phyloP scores from a whole-genome alignment of 2,113 vertebrate species.

The Rhegmatorhina hoffmannsi region DNA sequence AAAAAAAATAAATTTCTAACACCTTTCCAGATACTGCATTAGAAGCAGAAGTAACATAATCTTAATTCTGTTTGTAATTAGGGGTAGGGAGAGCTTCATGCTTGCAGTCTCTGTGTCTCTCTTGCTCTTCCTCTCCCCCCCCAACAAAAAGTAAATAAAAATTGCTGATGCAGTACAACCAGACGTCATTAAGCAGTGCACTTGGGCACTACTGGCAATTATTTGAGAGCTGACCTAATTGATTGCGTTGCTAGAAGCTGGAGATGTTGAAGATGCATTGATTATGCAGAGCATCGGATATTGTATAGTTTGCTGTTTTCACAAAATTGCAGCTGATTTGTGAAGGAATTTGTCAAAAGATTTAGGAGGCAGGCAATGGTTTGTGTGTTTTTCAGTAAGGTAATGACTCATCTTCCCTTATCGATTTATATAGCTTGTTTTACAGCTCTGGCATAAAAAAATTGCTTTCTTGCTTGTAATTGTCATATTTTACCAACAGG shows the following conservation, averaged over 20 bases:
- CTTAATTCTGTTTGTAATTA: background rate
- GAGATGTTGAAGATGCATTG: background rate
- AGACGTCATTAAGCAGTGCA: background rate
- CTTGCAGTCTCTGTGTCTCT: background rate
- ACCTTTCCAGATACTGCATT: background rate
- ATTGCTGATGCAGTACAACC: background rate
- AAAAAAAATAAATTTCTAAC: background rate
- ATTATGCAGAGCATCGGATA: background rate
- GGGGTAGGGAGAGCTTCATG: accelerated
- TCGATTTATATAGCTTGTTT: background rate
- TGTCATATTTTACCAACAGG: background rate
- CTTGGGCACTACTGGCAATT: background rate
- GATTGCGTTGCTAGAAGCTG: slow-evolving; percentile 16
- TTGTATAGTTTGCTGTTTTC: background rate
- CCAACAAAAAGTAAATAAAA: background rate
- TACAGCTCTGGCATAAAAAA: background rate
- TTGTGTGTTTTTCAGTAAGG: background rate
- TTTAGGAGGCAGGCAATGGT: background rate
- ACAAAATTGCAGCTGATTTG: background rate
- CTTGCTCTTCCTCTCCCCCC: accelerated
- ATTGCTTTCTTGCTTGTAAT: background rate
- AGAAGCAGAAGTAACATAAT: background rate
- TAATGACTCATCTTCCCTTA: background rate
- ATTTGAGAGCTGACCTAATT: background rate
- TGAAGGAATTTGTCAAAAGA: background rate